Percentiles rank a stretch among this genome's conserved stretches.
phyloP scores from a whole-genome alignment of 2,888 invertebrate genomes.

The Poecilus cupreus region DNA sequence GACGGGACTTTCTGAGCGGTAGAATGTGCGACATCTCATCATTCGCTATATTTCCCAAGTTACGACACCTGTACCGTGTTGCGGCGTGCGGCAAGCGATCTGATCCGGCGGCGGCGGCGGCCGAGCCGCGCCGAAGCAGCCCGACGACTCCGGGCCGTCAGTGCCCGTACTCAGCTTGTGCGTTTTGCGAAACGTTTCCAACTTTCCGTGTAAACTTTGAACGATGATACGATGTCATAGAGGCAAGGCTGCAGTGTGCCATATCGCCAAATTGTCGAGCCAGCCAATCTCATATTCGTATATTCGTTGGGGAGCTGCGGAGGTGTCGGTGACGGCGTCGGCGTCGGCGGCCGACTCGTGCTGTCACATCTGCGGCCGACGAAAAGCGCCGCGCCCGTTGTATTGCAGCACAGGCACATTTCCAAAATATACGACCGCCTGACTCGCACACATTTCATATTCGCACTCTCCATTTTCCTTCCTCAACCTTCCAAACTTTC shows the following conservation, averaged over 20 bases:
- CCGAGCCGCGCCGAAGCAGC: background rate
- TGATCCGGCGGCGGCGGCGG: no score
- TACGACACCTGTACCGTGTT: conserved; percentile 33
- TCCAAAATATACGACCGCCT: conserved; percentile 25
- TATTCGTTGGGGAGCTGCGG: conserved; percentile 11
- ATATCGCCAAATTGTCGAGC: conserved; percentile 54
- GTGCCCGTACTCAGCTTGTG: background rate
- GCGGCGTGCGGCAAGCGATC: background rate
- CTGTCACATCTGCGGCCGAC: conserved; percentile 43
- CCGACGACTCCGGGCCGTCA: background rate
- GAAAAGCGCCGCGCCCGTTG: background rate
- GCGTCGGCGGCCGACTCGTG: background rate
- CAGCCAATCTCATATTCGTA: conserved; percentile 56
- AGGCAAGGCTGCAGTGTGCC: conserved; percentile 44
- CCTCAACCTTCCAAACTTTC: background rate
- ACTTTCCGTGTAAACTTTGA: conserved; percentile 54
- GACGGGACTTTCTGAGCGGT: conserved; percentile 13
- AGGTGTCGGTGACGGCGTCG: background rate
- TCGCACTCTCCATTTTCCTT: background rate
- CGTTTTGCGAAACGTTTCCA: conserved; percentile 45
- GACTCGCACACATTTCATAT: background rate
- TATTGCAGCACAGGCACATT: conserved; percentile 32
- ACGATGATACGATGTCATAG: conserved; percentile 52
- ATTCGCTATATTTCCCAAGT: conserved; percentile 2
- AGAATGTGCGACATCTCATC: conserved; percentile 22